Conservation (phyloP, 2,113 vertebrate species). For the Microtus ochrogaster region DNA sequence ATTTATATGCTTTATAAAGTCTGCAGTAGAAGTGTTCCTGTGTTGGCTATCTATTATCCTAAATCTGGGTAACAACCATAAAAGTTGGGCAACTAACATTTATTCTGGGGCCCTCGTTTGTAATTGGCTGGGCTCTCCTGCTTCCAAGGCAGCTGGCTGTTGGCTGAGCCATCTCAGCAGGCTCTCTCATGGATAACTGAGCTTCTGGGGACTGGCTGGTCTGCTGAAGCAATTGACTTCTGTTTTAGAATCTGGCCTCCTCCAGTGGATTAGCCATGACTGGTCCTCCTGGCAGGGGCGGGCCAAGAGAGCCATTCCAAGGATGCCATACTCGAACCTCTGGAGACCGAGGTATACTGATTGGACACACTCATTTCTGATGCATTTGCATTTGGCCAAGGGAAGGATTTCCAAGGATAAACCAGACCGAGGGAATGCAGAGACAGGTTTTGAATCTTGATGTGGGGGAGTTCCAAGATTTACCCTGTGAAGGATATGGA, state of each 20-base stretch:
- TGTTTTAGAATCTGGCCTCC: neutral
- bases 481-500: neutral
- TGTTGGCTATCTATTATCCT: slow-evolving; percentile 12
- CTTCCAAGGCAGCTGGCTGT: neutral
- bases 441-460: neutral
- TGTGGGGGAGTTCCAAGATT: neutral
- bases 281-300: neutral
- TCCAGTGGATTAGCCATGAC: neutral
- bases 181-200: neutral
- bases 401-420: neutral
- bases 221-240: neutral
- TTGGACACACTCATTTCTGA: neutral
- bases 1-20: neutral
- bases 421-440: slow-evolving; percentile 1
- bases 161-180: neutral
- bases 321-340: neutral
- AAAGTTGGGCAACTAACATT: slow-evolving; percentile 13
- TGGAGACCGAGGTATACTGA: neutral
- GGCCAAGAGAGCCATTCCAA: neutral
- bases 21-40: neutral
- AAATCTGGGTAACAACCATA: slow-evolving; percentile 32
- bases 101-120: neutral
- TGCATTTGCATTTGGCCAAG: slow-evolving; percentile 9
- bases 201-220: neutral
- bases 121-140: neutral